Percentiles rank a stretch among this genome's conserved stretches.
Evolutionary conservation across 2,113 vertebrate species (phyloP).

Genomic region (Phrynosoma platyrhinos): DNA sequence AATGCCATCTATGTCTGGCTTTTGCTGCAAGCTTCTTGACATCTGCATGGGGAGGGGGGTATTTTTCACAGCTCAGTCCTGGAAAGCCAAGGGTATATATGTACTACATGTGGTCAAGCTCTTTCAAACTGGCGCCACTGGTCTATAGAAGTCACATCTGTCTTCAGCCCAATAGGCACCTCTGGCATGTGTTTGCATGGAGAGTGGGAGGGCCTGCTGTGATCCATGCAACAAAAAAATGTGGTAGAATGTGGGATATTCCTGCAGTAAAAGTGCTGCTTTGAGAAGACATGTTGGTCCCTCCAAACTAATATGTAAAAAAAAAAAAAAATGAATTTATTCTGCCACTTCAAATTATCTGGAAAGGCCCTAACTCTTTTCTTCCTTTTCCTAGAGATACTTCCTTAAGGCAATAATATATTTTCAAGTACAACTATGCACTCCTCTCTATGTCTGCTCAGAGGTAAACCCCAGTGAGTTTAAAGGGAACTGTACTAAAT

Average conservation of each 20-base stretch:
- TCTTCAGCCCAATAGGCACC: neutral
- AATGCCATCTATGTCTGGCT: neutral
- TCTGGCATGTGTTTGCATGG: neutral
- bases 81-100: neutral
- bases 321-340: neutral
- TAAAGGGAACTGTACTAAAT: neutral
- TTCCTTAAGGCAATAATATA: constrained; percentile 62
- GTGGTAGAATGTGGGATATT: neutral
- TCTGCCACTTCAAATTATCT: neutral
- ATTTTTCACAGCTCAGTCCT: neutral
- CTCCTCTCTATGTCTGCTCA: neutral
- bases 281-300: neutral
- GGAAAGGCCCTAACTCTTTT: neutral
- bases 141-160: neutral
- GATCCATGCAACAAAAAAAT: neutral
- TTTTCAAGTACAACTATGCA: rapidly evolving
- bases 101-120: neutral
- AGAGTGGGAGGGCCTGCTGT: neutral
- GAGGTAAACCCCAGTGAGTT: neutral
- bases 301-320: neutral
- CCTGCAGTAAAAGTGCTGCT: neutral
- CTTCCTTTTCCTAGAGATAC: neutral
- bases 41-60: too few relatives aligned
- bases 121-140: neutral
- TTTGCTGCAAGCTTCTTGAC: neutral